These are phyloP conservation scores for Athalia cordata DNA, from an alignment of 2,888 invertebrate genomes.

Conservation along the genomic window DNA sequence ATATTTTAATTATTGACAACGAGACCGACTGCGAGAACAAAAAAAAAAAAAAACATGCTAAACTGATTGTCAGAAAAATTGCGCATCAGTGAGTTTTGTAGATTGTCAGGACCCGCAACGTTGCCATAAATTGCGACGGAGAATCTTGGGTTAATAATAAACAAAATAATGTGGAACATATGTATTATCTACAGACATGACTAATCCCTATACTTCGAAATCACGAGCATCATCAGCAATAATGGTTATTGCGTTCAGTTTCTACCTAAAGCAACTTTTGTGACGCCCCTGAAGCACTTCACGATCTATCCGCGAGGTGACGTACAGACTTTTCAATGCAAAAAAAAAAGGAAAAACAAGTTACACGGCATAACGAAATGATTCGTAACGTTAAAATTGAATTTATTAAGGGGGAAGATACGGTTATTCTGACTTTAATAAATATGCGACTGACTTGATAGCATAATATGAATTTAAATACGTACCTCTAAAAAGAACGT, in stretches of 20 bases:
- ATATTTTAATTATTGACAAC: background rate
- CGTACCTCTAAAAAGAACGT: constrained; percentile 47
- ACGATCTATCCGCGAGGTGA: constrained; percentile 13
- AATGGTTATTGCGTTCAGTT: constrained; percentile 4
- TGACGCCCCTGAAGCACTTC: constrained; percentile 38
- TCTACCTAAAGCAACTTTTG: constrained; percentile 8
- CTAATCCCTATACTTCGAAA: background rate
- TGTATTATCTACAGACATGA: background rate
- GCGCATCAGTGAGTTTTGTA: constrained; percentile 6
- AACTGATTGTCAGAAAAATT: background rate
- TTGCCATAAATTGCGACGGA: background rate
- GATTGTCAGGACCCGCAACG: background rate
- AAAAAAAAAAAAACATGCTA: background rate
- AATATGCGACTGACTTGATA: background rate
- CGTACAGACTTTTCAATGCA: background rate
- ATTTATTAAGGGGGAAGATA: background rate
- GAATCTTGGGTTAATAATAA: background rate
- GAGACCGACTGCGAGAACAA: background rate
- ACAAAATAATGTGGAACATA: background rate
- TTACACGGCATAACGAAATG: background rate
- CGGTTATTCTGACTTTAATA: background rate
- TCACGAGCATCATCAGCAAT: background rate
- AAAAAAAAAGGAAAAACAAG: background rate
- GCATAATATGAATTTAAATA: constrained; percentile 11
- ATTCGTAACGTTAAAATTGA: too few species aligned